Conservation (phyloP, 2,113 vertebrate genomes). For the Paramisgurnus dabryanus region DNA sequence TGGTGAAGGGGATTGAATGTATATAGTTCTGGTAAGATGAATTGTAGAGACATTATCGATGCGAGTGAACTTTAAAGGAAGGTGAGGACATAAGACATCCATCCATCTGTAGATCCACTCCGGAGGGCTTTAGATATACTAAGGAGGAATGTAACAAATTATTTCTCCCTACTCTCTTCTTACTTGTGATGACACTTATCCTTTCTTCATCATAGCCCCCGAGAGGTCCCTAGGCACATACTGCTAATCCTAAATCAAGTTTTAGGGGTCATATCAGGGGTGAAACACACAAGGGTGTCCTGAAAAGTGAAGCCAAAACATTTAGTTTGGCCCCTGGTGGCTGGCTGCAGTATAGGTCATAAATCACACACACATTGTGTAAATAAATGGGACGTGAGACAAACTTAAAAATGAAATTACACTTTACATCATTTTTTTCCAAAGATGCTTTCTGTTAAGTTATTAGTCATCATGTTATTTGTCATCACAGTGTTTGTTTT, state of each 20-base stretch:
- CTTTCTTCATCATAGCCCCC: neutral
- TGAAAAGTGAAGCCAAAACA: too few relatives aligned
- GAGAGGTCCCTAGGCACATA: neutral
- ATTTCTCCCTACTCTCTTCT: neutral
- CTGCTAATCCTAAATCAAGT: neutral
- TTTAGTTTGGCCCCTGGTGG: too few relatives aligned
- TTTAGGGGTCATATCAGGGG: too few relatives aligned
- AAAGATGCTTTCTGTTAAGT: too few relatives aligned
- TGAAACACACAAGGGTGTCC: too few relatives aligned
- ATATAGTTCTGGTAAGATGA: slow-evolving; percentile 35
- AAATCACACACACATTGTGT: too few relatives aligned
- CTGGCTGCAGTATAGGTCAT: too few relatives aligned
- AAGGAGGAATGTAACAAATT: neutral
- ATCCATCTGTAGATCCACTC: slow-evolving; percentile 27
- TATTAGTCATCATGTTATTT: too few relatives aligned
- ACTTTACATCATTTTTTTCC: too few relatives aligned
- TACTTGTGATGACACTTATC: neutral
- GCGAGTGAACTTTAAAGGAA: slow-evolving; percentile 29
- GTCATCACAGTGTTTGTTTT: too few relatives aligned
- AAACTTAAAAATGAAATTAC: too few relatives aligned
- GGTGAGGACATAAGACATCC: slow-evolving; percentile 23
- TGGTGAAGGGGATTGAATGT: slow-evolving; percentile 8
- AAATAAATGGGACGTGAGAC: too few relatives aligned
- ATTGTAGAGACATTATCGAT: slow-evolving; percentile 20
- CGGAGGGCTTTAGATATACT: slow-evolving; percentile 7